Percentiles rank a stretch among this genome's conserved stretches.
These are phyloP conservation scores for Bombus superbus DNA, from an alignment of 1,140 invertebrate species.

Conservation along the genomic window DNA sequence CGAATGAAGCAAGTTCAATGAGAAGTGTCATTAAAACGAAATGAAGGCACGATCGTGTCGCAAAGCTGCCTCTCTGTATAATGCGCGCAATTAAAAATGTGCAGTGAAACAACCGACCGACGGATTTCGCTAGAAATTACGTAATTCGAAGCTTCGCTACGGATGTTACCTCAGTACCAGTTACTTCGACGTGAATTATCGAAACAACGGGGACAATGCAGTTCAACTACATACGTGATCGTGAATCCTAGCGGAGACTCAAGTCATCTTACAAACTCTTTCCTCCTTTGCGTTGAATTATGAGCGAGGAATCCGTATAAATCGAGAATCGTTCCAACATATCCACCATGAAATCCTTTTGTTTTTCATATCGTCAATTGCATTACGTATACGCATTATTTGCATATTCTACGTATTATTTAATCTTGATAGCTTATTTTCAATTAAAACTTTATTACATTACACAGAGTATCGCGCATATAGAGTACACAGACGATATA, in stretches of 20 bases:
- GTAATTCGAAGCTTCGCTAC: constrained; percentile 4
- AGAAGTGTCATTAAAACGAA: neutral
- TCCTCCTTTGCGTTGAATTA: constrained; percentile 6
- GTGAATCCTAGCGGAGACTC: neutral
- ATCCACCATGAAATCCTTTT: too few species aligned
- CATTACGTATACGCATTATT: too few species aligned
- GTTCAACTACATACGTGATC: neutral
- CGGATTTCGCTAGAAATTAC: constrained; percentile 19
- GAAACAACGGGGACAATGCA: constrained; percentile 23
- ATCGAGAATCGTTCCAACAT: neutral
- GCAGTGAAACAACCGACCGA: neutral
- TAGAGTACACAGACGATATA: too few species aligned
- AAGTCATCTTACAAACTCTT: constrained; percentile 21
- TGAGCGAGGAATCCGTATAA: neutral
- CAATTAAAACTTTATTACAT: neutral
- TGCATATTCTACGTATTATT: too few species aligned
- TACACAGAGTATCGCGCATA: neutral
- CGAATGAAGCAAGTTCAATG: neutral
- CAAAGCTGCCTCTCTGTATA: neutral
- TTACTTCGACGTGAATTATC: constrained; percentile 10
- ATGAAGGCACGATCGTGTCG: neutral
- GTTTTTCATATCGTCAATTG: too few species aligned
- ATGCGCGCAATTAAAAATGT: constrained; percentile 22
- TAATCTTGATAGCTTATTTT: neutral
- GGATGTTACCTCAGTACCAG: constrained; percentile 16